These are phyloP conservation scores for Colistium nudipinnis DNA, from an alignment of 2,113 vertebrate species.

Conservation along the genomic window DNA sequence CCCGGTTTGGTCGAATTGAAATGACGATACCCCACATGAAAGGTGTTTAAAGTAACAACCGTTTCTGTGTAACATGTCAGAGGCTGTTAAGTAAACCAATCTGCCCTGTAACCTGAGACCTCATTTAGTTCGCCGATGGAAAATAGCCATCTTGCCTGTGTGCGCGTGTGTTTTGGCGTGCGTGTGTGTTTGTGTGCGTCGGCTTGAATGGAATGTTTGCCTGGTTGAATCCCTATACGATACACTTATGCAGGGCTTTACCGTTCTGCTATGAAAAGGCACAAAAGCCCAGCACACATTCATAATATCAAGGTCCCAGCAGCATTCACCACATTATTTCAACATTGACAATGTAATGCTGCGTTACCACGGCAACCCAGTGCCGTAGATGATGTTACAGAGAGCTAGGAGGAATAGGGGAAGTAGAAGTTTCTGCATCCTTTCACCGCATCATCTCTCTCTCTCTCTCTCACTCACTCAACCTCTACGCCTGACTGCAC, in stretches of 20 bases:
- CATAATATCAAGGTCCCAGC: constrained; percentile 25
- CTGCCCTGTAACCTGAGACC: constrained; percentile 46
- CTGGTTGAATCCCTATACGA: background rate
- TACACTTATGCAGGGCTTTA: background rate
- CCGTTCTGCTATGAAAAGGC: background rate
- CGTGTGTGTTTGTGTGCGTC: background rate
- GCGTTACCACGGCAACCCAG: constrained; percentile 60
- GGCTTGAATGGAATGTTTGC: no score
- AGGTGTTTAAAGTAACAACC: background rate
- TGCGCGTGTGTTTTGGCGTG: background rate
- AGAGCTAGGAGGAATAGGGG: constrained; percentile 6
- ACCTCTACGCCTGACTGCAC: constrained; percentile 26
- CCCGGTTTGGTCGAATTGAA: background rate
- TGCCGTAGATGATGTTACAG: constrained; percentile 10
- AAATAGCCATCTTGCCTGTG: constrained; percentile 40
- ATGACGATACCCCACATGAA: background rate
- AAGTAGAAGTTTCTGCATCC: constrained; percentile 38
- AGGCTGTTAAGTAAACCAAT: constrained; percentile 37
- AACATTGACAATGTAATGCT: constrained; percentile 40
- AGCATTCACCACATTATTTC: constrained; percentile 32
- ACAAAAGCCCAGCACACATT: no score
- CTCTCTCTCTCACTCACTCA: constrained; percentile 14
- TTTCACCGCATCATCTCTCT: constrained; percentile 54
- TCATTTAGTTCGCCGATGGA: constrained; percentile 56
- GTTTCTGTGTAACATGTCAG: constrained; percentile 39